Evolutionary conservation across 2,113 vertebrate genomes (phyloP).

Genomic region (Pachycephala philippinensis): DNA sequence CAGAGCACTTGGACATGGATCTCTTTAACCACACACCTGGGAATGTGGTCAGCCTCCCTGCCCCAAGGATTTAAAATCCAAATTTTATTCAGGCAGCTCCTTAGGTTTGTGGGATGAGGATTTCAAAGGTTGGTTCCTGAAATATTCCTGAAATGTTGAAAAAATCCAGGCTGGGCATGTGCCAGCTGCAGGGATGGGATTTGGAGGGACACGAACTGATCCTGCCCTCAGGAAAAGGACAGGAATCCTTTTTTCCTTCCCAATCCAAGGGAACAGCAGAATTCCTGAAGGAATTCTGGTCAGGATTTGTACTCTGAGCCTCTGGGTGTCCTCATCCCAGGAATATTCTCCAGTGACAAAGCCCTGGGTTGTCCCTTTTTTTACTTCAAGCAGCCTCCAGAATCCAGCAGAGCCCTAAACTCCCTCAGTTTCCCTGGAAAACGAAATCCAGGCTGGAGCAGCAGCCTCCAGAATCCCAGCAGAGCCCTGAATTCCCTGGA

Average conservation of each 20-base stretch:
- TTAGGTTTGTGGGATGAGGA: background rate
- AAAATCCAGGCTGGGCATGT: background rate
- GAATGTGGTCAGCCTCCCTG: background rate
- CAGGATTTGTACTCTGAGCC: background rate
- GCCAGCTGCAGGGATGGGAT: background rate
- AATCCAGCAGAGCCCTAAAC: background rate
- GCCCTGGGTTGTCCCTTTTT: background rate
- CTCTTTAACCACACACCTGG: background rate
- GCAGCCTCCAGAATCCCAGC: too few species aligned
- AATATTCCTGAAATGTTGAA: background rate
- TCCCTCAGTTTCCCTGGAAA: background rate
- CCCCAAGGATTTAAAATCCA: background rate
- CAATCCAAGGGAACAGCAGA: background rate
- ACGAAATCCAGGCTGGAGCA: background rate
- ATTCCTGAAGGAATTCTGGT: background rate
- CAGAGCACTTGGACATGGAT: background rate
- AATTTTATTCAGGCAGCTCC: background rate
- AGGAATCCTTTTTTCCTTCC: too few species aligned
- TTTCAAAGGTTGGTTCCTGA: background rate
- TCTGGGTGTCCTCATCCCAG: background rate
- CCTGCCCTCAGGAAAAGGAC: background rate
- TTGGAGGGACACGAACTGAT: background rate
- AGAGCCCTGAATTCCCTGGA: too few species aligned
- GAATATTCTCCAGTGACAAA: background rate
- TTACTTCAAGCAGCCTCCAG: background rate